Evolutionary conservation across 1,140 invertebrate species (phyloP), one percentile per base, ranked within the genome.

Genomic region (Hormaphis cornu): DNA sequence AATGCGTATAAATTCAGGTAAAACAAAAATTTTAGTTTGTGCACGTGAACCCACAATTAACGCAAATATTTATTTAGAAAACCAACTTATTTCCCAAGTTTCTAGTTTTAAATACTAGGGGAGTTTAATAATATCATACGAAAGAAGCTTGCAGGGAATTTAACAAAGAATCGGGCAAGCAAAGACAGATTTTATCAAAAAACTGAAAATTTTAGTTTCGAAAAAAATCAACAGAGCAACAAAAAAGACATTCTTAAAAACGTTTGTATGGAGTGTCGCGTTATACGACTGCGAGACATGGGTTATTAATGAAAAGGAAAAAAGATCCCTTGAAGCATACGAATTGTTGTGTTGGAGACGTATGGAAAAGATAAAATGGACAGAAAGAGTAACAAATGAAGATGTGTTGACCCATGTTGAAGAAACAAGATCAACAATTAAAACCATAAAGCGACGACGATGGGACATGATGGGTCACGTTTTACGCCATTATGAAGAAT

Each of bases 281-380:
- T 50, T 50, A 50, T 50, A 69, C 16, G 63, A 44, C 12, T 42
- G 37, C 30, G 44, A 69, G 22, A 46, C 48, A 33, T 48, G 44
- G 44, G 26, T 44, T 14, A 24, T 50, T 28, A 50, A 69, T 44
- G 42, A 69, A 52, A n/a, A n/a, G n/a, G n/a, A n/a, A n/a, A n/a
- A n/a, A n/a, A n/a, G n/a, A n/a, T n/a, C n/a, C n/a, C n/a, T n/a
- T n/a, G n/a, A n/a, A n/a, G n/a, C n/a, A n/a, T n/a, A n/a, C n/a
- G n/a, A n/a, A n/a, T 48, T 69, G 61, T 69, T 37, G 61, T 69
- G 61, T 48, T 69, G 40, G 18, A 40, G 61, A 22, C n/a, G 44
- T 9, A 69, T 69, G 40, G 20, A 40, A 5, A 44, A 40, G 30
- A 69, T 69, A 42, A 24, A 33, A n/a, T n/a, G n/a, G n/a, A n/a